Evolutionary conservation across 1,140 invertebrate species (phyloP).

Genomic region (Saccostrea glomerata): DNA sequence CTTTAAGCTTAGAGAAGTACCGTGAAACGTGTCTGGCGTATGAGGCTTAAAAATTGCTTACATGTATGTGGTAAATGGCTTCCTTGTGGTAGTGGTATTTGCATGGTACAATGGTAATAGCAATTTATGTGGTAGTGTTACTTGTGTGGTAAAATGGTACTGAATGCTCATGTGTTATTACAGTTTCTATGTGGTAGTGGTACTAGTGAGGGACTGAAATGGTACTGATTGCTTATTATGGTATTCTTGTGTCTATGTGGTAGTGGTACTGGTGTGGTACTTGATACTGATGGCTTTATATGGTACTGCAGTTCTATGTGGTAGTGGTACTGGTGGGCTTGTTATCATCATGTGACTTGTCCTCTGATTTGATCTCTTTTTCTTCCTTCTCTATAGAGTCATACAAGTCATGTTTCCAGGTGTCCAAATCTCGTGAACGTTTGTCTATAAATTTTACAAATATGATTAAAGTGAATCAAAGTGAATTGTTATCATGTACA

Average conservation of each 20-base stretch:
- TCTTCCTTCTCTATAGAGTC: conserved; percentile 47
- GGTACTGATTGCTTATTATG: neutral
- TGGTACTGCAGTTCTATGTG: neutral
- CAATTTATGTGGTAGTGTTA: too few relatives aligned
- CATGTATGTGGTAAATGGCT: too few relatives aligned
- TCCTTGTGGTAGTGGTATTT: too few relatives aligned
- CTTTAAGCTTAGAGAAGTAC: too few relatives aligned
- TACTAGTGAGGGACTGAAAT: neutral
- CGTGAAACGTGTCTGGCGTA: too few relatives aligned
- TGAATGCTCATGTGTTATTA: too few relatives aligned
- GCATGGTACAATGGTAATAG: too few relatives aligned
- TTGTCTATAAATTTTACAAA: neutral
- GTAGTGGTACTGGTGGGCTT: conserved; percentile 34
- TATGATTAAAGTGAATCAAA: neutral
- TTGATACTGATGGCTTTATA: neutral
- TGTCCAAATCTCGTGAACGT: neutral
- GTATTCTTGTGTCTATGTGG: neutral
- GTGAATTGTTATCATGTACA: neutral
- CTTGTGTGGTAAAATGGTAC: neutral
- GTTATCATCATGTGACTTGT: conserved; percentile 26
- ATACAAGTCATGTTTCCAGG: conserved; percentile 55
- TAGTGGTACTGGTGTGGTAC: neutral
- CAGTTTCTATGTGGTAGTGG: neutral
- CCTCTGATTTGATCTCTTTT: neutral
- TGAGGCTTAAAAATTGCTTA: too few relatives aligned